A percentile compares a stretch with the other conserved stretches of the same genome.
These are phyloP conservation scores for Halesus radiatus DNA, from an alignment of 1,140 invertebrate genomes.

Conservation along the genomic window DNA sequence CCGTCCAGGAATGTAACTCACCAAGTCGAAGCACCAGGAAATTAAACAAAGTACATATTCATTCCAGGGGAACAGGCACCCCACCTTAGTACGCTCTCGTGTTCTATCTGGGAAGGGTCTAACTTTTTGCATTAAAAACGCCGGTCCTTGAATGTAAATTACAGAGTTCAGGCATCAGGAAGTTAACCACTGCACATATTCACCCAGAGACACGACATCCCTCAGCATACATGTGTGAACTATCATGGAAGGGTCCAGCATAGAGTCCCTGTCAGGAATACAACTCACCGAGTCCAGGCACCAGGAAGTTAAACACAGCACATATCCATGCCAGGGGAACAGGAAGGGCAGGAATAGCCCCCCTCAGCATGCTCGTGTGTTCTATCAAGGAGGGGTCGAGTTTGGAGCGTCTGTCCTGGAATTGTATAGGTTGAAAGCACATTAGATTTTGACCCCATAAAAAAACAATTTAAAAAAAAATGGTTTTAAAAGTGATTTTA, in stretches of 20 bases:
- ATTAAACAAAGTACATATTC: slow-evolving; percentile 89
- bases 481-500: no score
- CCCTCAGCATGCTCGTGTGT: slow-evolving; percentile 86
- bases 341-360: slow-evolving; percentile 90
- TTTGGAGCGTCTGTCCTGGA: slow-evolving; percentile 84
- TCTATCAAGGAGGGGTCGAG: slow-evolving; percentile 83
- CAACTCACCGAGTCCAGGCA: slow-evolving; percentile 86
- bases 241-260: no score
- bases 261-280: not conserved
- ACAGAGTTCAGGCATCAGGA: no score
- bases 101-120: slow-evolving; percentile 82
- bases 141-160: no score
- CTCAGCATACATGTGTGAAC: no score
- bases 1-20: slow-evolving; percentile 76
- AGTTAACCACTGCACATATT: no score
- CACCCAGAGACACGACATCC: no score
- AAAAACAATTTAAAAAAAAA: no score
- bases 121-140: no score
- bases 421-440: not conserved
- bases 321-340: slow-evolving; percentile 87
- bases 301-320: slow-evolving; percentile 85
- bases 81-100: slow-evolving; percentile 87
- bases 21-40: slow-evolving; percentile 88
- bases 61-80: slow-evolving; percentile 85
- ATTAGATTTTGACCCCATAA: no score